Base-by-base conservation (phyloP, 2,888 invertebrate species). In the Xestia ashworthii region DNA sequence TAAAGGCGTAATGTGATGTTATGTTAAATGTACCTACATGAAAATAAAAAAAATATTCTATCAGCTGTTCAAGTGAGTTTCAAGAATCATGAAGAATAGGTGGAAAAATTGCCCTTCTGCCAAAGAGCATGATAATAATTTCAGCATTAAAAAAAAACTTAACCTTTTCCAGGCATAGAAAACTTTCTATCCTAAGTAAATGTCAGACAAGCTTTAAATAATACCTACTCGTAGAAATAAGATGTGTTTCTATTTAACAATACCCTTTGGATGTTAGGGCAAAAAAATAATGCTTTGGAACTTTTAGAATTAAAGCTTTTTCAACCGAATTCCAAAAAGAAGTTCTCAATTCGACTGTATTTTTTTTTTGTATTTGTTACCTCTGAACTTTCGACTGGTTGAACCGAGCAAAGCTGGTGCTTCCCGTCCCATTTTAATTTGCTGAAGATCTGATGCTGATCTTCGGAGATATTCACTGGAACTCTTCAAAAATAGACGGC, bases 181-280 rank as follows among this genome's bases (percentile, higher is more conserved):
- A 76, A 53, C n/a, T 19, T 76, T 64, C 8, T 8, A 25, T 53
- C 25, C 5, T 46, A 55, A 64, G 46, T 78, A 69, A 69, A 69
- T 69, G 25, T 69, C 64, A 76, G 77, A 64, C 14, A 22, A 53
- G 1, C 25, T n/a, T 58, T 74, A 46, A 9, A 55, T 16, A 1
- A 25, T 41, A 58, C 14, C 25, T 14, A 25, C 44, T n/a, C n/a
- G 0, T 1, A 41, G 16, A 48, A 46, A 32, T 32, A 32, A 8
- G 25, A 25, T 46, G 4, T 64, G 38, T 55, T 68, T 41, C 25
- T 68, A 38, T 77, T 46, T 2, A 55, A 64, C 16, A 14, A 25
- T 48, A 41, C 62, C 53, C 25, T 77, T 76, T 55, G 11, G 3
- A 32, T 65, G 16, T 69, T 14, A 25, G 22, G 9, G 14, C 8